Evolutionary conservation across 2,797 vertebrate species (phyloP).

Genomic region (Prionace glauca): DNA sequence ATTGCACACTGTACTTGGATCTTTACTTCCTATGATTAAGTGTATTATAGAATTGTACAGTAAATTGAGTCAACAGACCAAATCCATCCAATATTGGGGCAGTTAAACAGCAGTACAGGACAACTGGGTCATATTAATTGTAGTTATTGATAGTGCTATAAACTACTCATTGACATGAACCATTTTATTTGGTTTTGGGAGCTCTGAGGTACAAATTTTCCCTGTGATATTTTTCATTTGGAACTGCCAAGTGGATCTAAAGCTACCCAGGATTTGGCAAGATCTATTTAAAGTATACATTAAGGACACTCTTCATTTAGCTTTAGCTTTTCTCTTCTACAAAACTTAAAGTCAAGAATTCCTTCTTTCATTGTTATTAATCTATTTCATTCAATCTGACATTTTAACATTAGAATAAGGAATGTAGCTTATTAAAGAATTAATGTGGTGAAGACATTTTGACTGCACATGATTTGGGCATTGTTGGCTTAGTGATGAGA

Average conservation of each 20-base stretch:
- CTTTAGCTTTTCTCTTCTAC: not conserved
- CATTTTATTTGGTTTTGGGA: not conserved
- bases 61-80: not conserved
- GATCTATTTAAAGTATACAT: not conserved
- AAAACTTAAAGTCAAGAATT: not conserved
- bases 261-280: not conserved
- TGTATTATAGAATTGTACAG: not conserved
- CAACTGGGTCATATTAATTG: not conserved
- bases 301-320: not conserved
- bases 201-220: not conserved
- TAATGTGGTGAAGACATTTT: not conserved
- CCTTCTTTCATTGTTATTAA: not conserved
- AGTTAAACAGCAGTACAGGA: not conserved
- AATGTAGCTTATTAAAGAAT: conserved; percentile 18
- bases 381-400: conserved; percentile 17
- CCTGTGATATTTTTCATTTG: not conserved
- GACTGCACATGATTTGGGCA: conserved; percentile 34
- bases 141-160: not conserved
- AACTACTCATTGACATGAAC: not conserved
- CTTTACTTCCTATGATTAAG: not conserved
- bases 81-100: not conserved
- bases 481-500: conserved; percentile 21
- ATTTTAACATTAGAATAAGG: conserved; percentile 35
- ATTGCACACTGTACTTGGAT: too few species aligned
- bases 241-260: not conserved